Percentiles rank a stretch among this genome's conserved stretches.
These are phyloP conservation scores for Poicephalus meyeri DNA, from an alignment of 2,113 vertebrate species.

Conservation along the genomic window DNA sequence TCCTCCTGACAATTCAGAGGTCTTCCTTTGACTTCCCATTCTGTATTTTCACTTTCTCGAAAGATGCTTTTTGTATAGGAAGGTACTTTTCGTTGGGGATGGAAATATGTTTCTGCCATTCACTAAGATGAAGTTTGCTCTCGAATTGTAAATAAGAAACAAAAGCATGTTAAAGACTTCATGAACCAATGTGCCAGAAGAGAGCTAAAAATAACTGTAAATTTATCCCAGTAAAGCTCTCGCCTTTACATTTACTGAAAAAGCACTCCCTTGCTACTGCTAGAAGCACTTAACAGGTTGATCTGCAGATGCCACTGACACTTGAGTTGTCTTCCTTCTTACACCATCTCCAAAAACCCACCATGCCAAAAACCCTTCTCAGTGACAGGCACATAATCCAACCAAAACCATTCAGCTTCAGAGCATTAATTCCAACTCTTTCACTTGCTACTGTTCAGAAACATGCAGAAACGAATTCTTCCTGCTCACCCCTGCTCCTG, in stretches of 20 bases:
- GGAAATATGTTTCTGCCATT: background rate
- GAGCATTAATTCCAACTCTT: background rate
- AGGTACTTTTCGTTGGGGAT: background rate
- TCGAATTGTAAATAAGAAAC: background rate
- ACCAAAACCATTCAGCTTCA: background rate
- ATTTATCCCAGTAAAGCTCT: background rate
- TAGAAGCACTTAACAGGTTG: background rate
- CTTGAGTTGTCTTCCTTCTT: background rate
- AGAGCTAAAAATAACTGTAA: background rate
- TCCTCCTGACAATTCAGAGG: background rate
- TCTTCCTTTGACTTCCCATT: background rate
- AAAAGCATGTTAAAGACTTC: background rate
- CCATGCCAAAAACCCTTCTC: background rate
- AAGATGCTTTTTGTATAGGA: background rate
- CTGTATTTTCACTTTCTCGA: background rate
- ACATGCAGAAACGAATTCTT: background rate
- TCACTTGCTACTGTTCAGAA: background rate
- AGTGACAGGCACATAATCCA: background rate
- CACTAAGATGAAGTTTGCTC: background rate
- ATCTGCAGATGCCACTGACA: background rate
- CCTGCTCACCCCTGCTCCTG: background rate
- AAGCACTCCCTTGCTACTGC: background rate
- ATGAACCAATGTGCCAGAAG: fast-evolving
- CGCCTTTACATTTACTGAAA: background rate
- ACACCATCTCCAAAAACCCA: background rate